These are phyloP conservation scores for Drosophila recens DNA, from an alignment of 2,888 invertebrate species.

Conservation along the genomic window DNA sequence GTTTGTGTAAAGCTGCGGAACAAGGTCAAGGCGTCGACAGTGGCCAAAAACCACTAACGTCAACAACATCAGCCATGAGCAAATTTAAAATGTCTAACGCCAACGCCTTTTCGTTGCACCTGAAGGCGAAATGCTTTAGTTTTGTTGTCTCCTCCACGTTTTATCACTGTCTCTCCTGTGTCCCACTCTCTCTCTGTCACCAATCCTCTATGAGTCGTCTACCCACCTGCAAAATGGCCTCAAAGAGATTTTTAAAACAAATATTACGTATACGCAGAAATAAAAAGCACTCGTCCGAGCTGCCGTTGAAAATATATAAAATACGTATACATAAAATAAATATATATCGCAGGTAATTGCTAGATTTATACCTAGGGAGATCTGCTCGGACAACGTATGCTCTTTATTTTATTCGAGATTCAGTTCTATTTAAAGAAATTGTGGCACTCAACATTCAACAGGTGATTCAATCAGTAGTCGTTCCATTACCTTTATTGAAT, in stretches of 20 bases:
- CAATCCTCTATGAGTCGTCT: conserved; percentile 3
- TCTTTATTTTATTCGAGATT: conserved; percentile 1
- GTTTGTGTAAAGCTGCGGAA: conserved; percentile 42
- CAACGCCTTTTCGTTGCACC: conserved; percentile 50
- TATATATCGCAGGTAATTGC: conserved; percentile 28
- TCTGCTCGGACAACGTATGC: not conserved
- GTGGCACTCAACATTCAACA: too few relatives aligned
- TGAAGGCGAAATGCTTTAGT: conserved; percentile 43
- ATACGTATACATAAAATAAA: not conserved
- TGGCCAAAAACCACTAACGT: conserved; percentile 40
- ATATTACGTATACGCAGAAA: conserved; percentile 40
- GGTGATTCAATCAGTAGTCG: too few relatives aligned
- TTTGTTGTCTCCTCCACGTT: not conserved
- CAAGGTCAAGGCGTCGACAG: conserved; percentile 74
- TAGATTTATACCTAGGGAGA: conserved; percentile 13
- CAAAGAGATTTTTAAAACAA: conserved; percentile 41
- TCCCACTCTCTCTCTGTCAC: not conserved
- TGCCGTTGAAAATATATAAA: not conserved
- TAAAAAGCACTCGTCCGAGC: not conserved
- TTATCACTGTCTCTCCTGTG: not conserved
- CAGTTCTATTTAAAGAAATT: not conserved
- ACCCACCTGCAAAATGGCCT: conserved; percentile 46
- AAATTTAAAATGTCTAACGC: conserved; percentile 28
- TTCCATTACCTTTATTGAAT: too few relatives aligned
- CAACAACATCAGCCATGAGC: conserved; percentile 24